A percentile compares a stretch with the other conserved stretches of the same genome.
phyloP scores from a whole-genome alignment of 2,113 vertebrate genomes.

The Clarias macrocephalus region DNA sequence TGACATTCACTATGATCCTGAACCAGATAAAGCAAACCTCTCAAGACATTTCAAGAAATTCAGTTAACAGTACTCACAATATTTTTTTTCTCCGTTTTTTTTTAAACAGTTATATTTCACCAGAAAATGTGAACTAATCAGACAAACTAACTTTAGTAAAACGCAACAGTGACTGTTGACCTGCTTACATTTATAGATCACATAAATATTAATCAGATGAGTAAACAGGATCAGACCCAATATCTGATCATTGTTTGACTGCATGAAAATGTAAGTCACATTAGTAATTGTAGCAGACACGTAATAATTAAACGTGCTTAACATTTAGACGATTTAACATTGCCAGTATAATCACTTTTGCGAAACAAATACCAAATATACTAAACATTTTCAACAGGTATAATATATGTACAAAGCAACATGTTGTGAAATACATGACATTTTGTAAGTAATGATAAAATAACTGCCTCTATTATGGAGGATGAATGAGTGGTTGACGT shows the following conservation, averaged over 20 bases:
- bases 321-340: background rate
- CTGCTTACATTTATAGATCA: background rate
- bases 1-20: too few relatives aligned
- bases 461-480: background rate
- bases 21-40: too few relatives aligned
- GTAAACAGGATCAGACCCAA: background rate
- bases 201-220: background rate
- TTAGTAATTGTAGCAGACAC: background rate
- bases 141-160: background rate
- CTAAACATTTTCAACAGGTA: constrained; percentile 17
- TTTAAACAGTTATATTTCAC: background rate
- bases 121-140: background rate
- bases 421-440: background rate
- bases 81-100: background rate
- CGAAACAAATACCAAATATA: background rate
- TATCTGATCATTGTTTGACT: background rate
- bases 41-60: background rate
- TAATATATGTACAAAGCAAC: background rate
- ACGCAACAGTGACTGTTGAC: background rate
- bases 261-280: background rate
- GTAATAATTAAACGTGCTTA: background rate
- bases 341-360: background rate
- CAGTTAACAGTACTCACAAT: background rate
- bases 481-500: background rate
- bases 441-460: background rate